Evolutionary conservation across 1,140 invertebrate genomes (phyloP), one percentile per base, ranked within the genome.

Genomic region (Formica selysi): DNA sequence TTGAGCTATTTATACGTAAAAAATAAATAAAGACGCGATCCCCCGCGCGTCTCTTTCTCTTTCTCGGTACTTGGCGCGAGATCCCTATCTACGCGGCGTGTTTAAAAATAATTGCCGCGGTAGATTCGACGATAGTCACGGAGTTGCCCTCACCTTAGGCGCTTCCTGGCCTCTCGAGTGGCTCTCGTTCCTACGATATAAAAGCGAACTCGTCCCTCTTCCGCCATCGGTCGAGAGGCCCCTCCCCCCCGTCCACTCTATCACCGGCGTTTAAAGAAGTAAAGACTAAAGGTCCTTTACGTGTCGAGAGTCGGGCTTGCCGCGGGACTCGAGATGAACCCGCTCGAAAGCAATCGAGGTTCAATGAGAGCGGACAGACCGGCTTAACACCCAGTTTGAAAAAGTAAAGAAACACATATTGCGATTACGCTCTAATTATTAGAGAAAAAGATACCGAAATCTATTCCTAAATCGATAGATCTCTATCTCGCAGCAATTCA

Each of bases 31-130:
- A 44, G 41, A 41, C n/a, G 6, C 83, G 65, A n/a, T 70, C 61
- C 36, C 86, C 86, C 44, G 64, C 74, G 86, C 7, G 16, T 22
- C 16, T 57, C n/a, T 19, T 11, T 19, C 38, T 57, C 29, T 16
- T 13, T 54, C 85, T 91, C 90, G 79, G 11, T 16, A 32, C 78
- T 81, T 8, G 29, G 19, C 38, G 36, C 36, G 71, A 93, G 95
- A 95, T 95, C 85, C 92, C 85, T 95, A 95, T 95, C 95, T 93
- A 89, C 93, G 93, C 92, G 93, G 93, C 94, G 93, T 95, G 95
- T 95, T 95, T 95, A 94, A 95, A 95, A 95, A 95, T 95, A 95
- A 95, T 95, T 95, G 95, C 94, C 91, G 89, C 44, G 86, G 81
- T 91, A 95, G 95, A 95, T 95, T 61, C 91, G 89, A 81, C 91